A percentile compares a stretch with the other conserved stretches of the same genome.
These are phyloP conservation scores for Eupithecia dodoneata DNA, from an alignment of 2,888 invertebrate species.

Conservation along the genomic window DNA sequence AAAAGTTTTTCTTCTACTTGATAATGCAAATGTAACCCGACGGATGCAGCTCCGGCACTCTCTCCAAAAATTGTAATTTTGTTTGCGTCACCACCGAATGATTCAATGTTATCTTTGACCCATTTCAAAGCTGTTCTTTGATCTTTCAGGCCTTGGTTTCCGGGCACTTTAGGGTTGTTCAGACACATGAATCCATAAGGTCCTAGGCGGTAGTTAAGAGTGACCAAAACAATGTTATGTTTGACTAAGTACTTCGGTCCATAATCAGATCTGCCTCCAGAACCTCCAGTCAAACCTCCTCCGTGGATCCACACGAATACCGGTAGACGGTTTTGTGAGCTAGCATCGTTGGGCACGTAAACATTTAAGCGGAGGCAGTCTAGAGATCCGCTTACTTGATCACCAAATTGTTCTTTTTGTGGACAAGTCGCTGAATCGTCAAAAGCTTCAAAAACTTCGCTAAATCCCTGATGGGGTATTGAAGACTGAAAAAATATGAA, in stretches of 20 bases:
- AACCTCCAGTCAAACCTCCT: slow-evolving; percentile 32
- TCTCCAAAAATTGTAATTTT: slow-evolving; percentile 53
- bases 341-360: slow-evolving; percentile 45
- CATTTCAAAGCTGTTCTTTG: slow-evolving; percentile 52
- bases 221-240: slow-evolving; percentile 51
- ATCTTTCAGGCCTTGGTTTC: slow-evolving; percentile 59
- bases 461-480: slow-evolving; percentile 41
- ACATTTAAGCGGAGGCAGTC: slow-evolving; percentile 48
- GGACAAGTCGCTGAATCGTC: slow-evolving; percentile 45
- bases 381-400: slow-evolving; percentile 32
- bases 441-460: slow-evolving; percentile 45
- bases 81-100: slow-evolving; percentile 51
- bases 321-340: slow-evolving; percentile 33
- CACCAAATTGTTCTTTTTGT: slow-evolving; percentile 28
- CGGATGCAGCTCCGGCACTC: slow-evolving; percentile 51
- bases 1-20: slow-evolving; percentile 48
- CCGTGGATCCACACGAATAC: slow-evolving; percentile 48
- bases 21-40: slow-evolving; percentile 49
- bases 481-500: slow-evolving; percentile 38
- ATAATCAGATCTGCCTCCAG: slow-evolving; percentile 16
- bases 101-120: slow-evolving; percentile 53
- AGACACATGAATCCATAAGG: slow-evolving; percentile 55
- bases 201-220: slow-evolving; percentile 55
- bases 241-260: slow-evolving; percentile 35
- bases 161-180: slow-evolving; percentile 51